Conservation (phyloP, 2,113 vertebrate species). For the Sander vitreus region DNA sequence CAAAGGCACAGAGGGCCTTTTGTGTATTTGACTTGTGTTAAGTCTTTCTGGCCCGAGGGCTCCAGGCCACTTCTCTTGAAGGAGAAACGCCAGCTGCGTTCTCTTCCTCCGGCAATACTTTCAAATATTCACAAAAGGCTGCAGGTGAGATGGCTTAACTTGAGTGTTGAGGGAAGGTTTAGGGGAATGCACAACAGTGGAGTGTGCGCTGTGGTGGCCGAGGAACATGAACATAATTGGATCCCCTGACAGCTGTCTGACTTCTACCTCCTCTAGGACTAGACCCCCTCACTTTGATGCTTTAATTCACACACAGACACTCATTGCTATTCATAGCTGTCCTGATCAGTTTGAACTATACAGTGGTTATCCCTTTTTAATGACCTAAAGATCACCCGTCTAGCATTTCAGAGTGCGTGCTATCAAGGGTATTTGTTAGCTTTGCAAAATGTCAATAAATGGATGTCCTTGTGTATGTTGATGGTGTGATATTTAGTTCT, state of each 20-base stretch:
- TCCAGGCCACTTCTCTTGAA: slow-evolving; percentile 49
- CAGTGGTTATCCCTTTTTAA: slow-evolving; percentile 54
- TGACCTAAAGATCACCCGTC: slow-evolving; percentile 34
- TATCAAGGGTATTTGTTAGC: slow-evolving; percentile 14
- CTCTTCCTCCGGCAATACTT: slow-evolving; percentile 70
- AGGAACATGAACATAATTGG: slow-evolving; percentile 70
- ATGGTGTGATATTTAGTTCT: not conserved
- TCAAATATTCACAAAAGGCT: slow-evolving; percentile 79
- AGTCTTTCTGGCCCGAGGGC: slow-evolving; percentile 51
- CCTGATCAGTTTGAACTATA: slow-evolving; percentile 34
- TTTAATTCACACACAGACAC: slow-evolving; percentile 42
- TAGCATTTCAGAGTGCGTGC: slow-evolving; percentile 4
- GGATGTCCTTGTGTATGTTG: not conserved
- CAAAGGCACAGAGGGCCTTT: slow-evolving; percentile 36
- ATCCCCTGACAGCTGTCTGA: slow-evolving; percentile 72
- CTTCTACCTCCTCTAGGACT: slow-evolving; percentile 55
- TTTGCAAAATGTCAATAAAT: slow-evolving; percentile 12
- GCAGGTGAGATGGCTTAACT: slow-evolving; percentile 68
- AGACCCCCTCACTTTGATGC: slow-evolving; percentile 31
- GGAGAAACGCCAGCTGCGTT: slow-evolving; percentile 62
- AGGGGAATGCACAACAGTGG: slow-evolving; percentile 34
- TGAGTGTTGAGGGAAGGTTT: slow-evolving; percentile 43
- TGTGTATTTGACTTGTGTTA: slow-evolving; percentile 47
- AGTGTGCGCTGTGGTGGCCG: slow-evolving; percentile 26
- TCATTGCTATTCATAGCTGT: slow-evolving; percentile 51